Evolutionary conservation across 2,797 vertebrate genomes (phyloP).

Genomic region (Cryptoblepharus egeriae): DNA sequence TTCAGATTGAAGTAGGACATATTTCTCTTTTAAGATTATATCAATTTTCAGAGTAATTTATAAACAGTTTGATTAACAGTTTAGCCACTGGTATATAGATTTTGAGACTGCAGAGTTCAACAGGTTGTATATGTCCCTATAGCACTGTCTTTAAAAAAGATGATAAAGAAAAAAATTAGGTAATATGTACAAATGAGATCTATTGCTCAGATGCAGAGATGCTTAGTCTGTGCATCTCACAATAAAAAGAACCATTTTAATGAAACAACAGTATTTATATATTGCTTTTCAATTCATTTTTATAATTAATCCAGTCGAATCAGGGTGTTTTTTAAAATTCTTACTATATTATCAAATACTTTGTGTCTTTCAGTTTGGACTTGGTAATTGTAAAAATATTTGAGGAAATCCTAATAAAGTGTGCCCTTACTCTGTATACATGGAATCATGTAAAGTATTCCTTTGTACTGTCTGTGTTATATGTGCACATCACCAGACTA

Average conservation of each 20-base stretch:
- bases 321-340: too few species aligned
- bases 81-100: not conserved
- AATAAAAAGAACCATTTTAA: not conserved
- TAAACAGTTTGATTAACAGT: not conserved
- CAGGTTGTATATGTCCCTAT: not conserved
- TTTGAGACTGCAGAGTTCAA: not conserved
- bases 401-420: not conserved
- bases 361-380: not conserved
- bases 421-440: not conserved
- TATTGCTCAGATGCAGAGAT: not conserved
- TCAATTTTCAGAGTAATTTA: not conserved
- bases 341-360: too few species aligned
- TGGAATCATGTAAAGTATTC: not conserved
- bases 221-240: not conserved
- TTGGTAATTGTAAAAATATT: not conserved
- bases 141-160: not conserved
- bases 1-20: not conserved
- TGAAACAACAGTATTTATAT: too few species aligned
- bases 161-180: not conserved
- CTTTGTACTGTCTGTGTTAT: not conserved
- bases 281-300: too few species aligned
- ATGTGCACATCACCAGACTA: not conserved
- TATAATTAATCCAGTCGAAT: too few species aligned
- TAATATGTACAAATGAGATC: too few species aligned
- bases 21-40: not conserved